Evolutionary conservation across 2,888 invertebrate species (phyloP).

Genomic region (Xestia ashworthii): DNA sequence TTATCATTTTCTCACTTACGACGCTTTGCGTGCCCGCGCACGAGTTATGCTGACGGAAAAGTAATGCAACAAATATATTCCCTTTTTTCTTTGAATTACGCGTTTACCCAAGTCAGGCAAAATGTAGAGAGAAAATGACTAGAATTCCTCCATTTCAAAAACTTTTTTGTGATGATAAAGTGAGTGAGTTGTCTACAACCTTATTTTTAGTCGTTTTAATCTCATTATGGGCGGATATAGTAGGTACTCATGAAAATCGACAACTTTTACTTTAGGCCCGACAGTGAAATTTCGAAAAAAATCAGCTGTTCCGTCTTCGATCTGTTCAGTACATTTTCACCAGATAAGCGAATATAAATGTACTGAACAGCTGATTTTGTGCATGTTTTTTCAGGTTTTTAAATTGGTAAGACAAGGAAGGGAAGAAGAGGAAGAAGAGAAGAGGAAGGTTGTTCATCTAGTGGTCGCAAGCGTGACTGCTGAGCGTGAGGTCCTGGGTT

Average conservation of each 20-base stretch:
- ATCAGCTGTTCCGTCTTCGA: no score
- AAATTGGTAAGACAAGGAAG: background rate
- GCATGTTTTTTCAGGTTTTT: background rate
- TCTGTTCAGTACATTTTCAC: no score
- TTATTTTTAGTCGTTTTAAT: no score
- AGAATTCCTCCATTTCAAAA: background rate
- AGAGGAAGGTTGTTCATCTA: no score
- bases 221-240: no score
- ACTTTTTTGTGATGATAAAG: background rate
- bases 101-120: background rate
- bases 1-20: constrained; percentile 69
- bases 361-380: background rate
- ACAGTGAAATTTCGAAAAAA: no score
- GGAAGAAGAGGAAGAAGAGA: no score
- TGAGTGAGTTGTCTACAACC: background rate
- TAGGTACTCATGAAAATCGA: no score
- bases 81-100: constrained; percentile 3
- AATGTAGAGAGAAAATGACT: background rate
- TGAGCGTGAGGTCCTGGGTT: background rate
- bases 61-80: constrained; percentile 13
- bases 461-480: background rate
- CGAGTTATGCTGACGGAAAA: constrained; percentile 55
- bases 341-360: no score
- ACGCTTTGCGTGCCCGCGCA: constrained; percentile 59
- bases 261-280: no score